Evolutionary conservation across 2,113 vertebrate genomes (phyloP), one percentile per base, ranked within the genome.

Genomic region (Atherinomorus stipes): DNA sequence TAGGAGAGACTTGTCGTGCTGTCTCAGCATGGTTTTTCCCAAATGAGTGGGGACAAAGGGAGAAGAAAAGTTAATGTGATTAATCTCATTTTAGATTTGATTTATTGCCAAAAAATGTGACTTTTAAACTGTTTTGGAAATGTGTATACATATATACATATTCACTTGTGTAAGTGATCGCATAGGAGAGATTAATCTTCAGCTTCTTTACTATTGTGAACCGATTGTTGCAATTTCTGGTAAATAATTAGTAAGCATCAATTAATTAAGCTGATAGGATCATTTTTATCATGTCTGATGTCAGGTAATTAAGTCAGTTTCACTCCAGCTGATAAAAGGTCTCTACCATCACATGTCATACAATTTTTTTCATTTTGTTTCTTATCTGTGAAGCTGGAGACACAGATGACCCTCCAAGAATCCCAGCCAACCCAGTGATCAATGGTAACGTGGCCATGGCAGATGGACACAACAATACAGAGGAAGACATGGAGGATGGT

Each of bases 401-500:
- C 90, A 95, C 97, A 73, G 98, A 99, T 73, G 97, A 99, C 85
- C 98, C 98, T 82, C 97, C 97, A 90, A 98, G 97, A 97, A 98
- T 98, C 83, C 96, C 97, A 21, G 95, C 95, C 59, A 99, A 98
- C 87, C 96, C 98, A 77, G 97, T 99, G 77, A 99, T 99, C 92
- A 99, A 99, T 81, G 98, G 98, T 73, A 99, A 99, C 71, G 93
- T 99, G 89, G 96, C 97, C n/a, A 96, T 99, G 96, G 96, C 95
- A 65, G 98, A 99, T 0, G 97, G 98, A 62, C 97, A 99, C 85
- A 97, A 96, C 90, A 99, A 97, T 92, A 95, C 96, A 52, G 98
- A 99, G 85, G 98, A 99, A 83, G 98, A 99, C 71, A 99, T 99
- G 98, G 98, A 99, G 86, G 98, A 99, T 49, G 98, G 98, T 99